A percentile compares a stretch with the other conserved stretches of the same genome.
Conservation (phyloP, 2,888 invertebrate genomes). For the Sesia bembeciformis region DNA sequence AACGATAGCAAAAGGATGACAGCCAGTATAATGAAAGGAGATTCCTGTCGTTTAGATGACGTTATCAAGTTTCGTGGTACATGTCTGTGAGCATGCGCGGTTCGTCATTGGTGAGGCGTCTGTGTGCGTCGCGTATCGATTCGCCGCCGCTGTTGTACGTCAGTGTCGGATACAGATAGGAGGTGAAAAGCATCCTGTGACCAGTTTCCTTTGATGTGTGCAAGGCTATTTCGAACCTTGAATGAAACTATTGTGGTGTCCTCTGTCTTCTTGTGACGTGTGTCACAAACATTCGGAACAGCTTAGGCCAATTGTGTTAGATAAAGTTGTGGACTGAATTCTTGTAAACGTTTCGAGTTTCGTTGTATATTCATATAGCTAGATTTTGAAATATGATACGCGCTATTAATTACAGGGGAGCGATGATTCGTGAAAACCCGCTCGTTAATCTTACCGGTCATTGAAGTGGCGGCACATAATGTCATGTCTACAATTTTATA, state of each 20-base stretch:
- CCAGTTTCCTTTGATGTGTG: slow-evolving; percentile 32
- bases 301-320: background rate
- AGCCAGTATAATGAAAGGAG: background rate
- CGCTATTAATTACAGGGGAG: background rate
- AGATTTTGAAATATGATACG: background rate
- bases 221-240: slow-evolving; percentile 44
- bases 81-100: slow-evolving; percentile 50
- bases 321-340: background rate
- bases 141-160: slow-evolving; percentile 53
- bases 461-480: too few species aligned
- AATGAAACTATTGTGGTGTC: slow-evolving; percentile 32
- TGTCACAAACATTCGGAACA: background rate
- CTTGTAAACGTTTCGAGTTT: background rate
- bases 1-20: slow-evolving; percentile 14
- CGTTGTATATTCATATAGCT: too few species aligned
- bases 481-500: too few species aligned
- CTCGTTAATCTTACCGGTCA: too few species aligned
- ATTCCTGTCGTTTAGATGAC: slow-evolving; percentile 11
- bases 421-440: background rate
- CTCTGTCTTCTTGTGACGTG: background rate
- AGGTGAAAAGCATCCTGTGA: slow-evolving; percentile 30
- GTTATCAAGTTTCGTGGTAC: slow-evolving; percentile 45
- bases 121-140: slow-evolving; percentile 68
- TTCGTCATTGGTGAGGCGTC: slow-evolving; percentile 17
- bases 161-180: slow-evolving; percentile 48